Percentiles rank a stretch among this genome's conserved stretches.
phyloP scores from a whole-genome alignment of 2,113 vertebrate species.

The Rana temporaria region DNA sequence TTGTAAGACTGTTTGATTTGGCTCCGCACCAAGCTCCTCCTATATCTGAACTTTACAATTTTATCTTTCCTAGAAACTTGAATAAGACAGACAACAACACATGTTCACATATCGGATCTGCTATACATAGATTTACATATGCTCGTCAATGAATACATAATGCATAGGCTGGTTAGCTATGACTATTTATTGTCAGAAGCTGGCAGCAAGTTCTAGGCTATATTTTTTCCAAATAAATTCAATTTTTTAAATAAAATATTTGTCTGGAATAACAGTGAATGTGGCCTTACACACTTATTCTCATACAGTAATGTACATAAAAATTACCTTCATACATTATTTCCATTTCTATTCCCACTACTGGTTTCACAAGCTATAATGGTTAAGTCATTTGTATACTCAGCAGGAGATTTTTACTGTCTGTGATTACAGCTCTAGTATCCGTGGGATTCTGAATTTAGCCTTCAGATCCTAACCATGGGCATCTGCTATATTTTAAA shows the following conservation, averaged over 20 bases:
- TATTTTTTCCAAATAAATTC: not conserved
- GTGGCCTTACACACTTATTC: no score
- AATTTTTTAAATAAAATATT: no score
- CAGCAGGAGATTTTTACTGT: no score
- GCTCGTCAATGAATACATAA: not conserved
- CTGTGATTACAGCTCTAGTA: no score
- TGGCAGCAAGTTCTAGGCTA: not conserved
- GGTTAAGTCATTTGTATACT: slow-evolving; percentile 15
- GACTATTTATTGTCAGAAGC: not conserved
- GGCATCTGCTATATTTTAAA: no score
- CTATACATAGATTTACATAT: slow-evolving; percentile 16
- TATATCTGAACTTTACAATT: slow-evolving; percentile 38
- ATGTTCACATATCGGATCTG: slow-evolving; percentile 10
- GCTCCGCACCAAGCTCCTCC: slow-evolving; percentile 33
- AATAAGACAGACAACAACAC: slow-evolving; percentile 33
- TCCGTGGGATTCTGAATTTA: no score
- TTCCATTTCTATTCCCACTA: no score
- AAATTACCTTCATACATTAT: no score
- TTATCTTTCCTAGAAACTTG: slow-evolving; percentile 43
- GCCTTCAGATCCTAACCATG: no score
- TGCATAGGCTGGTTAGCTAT: not conserved
- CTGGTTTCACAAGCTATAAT: slow-evolving; percentile 6
- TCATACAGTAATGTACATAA: no score
- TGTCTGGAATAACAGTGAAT: no score
- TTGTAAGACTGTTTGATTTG: slow-evolving; percentile 14